These are phyloP conservation scores for Bombus consobrinus DNA, from an alignment of 1,140 invertebrate genomes.

Conservation along the genomic window DNA sequence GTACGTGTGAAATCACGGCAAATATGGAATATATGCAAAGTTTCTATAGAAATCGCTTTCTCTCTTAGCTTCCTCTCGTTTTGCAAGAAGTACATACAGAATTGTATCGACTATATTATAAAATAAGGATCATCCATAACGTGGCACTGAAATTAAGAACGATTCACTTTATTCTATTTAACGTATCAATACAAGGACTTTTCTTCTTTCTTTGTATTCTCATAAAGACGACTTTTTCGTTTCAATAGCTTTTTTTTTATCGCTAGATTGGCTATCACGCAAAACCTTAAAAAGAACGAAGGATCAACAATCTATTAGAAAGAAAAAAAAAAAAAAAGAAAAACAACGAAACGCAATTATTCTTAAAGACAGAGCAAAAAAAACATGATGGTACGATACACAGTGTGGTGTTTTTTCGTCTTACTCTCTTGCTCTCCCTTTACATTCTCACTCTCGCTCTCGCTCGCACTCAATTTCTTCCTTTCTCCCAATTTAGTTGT, in stretches of 20 bases:
- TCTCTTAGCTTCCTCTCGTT: background rate
- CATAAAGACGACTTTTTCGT: conserved; percentile 2
- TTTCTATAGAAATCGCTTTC: conserved; percentile 15
- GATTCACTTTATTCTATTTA: conserved; percentile 47
- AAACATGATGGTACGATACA: conserved; percentile 40
- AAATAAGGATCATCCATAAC: conserved; percentile 40
- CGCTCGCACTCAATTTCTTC: background rate
- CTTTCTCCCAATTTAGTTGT: background rate
- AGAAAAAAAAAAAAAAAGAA: conserved; percentile 22
- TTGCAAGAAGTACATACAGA: background rate
- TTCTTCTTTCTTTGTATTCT: conserved; percentile 3
- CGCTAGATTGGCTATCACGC: conserved; percentile 39
- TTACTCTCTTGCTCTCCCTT: conserved; percentile 13
- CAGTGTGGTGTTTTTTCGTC: conserved; percentile 33
- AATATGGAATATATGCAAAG: conserved; percentile 32
- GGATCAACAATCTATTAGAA: conserved; percentile 34
- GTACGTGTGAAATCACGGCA: conserved; percentile 13
- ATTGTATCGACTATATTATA: conserved; percentile 20
- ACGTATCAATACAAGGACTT: conserved; percentile 42
- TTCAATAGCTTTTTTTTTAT: conserved; percentile 6
- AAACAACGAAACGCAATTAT: conserved; percentile 38
- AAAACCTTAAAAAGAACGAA: conserved; percentile 28
- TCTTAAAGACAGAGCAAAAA: conserved; percentile 45
- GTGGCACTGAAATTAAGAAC: conserved; percentile 46
- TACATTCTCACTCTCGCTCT: background rate